These are phyloP conservation scores for Florisuga fusca DNA, from an alignment of 2,797 vertebrate species.

Conservation along the genomic window DNA sequence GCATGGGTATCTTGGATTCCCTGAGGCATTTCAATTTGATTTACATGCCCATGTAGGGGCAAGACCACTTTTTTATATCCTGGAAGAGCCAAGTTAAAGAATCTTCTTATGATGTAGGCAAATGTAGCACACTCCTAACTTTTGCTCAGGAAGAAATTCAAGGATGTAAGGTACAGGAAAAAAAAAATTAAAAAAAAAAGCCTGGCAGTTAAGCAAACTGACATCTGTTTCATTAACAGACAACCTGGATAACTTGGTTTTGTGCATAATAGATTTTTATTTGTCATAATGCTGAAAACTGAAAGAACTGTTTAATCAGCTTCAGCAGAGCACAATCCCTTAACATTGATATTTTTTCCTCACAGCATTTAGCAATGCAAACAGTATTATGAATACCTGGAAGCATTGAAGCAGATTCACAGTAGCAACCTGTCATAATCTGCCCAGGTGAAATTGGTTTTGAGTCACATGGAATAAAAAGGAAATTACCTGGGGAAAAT, in stretches of 20 bases:
- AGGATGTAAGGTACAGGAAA: background rate
- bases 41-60: background rate
- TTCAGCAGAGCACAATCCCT: constrained; percentile 29
- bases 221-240: constrained; percentile 63
- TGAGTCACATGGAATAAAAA: background rate
- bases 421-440: constrained; percentile 5
- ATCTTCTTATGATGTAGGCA: background rate
- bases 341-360: background rate
- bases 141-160: background rate
- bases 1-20: background rate
- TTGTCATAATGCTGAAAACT: background rate
- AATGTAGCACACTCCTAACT: background rate
- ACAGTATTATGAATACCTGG: constrained; percentile 30
- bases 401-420: constrained; percentile 21
- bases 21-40: background rate
- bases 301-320: constrained; percentile 20
- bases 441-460: constrained; percentile 4
- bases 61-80: background rate
- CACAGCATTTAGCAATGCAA: background rate
- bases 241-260: constrained; percentile 7
- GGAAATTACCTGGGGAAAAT: background rate
- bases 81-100: background rate
- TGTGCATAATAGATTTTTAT: background rate
- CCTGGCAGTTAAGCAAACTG: background rate
- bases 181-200: background rate